Evolutionary conservation across 2,113 vertebrate species (phyloP), one percentile per base, ranked within the genome.

Genomic region (Sinocyclocheilus rhinocerous): DNA sequence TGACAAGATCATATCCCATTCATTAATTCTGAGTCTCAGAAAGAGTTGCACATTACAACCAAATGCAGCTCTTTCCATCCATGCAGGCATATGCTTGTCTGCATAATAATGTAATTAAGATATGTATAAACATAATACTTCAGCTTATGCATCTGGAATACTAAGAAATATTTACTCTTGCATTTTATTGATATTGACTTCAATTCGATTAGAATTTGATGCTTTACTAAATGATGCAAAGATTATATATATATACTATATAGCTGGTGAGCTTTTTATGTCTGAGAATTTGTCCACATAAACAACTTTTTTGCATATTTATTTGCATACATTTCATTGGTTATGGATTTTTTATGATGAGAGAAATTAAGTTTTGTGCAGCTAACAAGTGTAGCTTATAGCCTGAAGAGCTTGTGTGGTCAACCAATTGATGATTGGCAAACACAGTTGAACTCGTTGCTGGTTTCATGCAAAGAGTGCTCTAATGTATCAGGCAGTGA

Each of bases 1-100:
- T 87, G 86, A 89, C 72, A 80, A 72, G 69, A 29, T 75, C 57
- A 79, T 33, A 42, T 76, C 12, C 13, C 39, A 20, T 65, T 45
- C 61, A 45, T 81, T 29, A 29, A 67, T 81, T 18, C 4, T 18
- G 39, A 26, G 8, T 48, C 61, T 20, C 65, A 33, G 16, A 69
- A 81, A 36, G 18, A 50, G 63, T 50, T 50, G 16, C n/a, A 52
- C 63, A 67, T 81, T 81, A 67, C 6, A 80, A 63, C 6, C 39
- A 81, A 81, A 18, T 29, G 20, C 69, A 72, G 69, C 9, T 72
- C 39, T 22, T 42, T 72, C 18, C 18, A 42, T 22, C 15, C 3
- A 45, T 81, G 57, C 13, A 24, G 15, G 10, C 26, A 36, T 33
- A 78, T 36, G 16, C 13, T 55, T 78, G 11, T 61, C 78, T 81